phyloP scores from a whole-genome alignment of 2,888 invertebrate species.

The Apomyelois bistriatella region DNA sequence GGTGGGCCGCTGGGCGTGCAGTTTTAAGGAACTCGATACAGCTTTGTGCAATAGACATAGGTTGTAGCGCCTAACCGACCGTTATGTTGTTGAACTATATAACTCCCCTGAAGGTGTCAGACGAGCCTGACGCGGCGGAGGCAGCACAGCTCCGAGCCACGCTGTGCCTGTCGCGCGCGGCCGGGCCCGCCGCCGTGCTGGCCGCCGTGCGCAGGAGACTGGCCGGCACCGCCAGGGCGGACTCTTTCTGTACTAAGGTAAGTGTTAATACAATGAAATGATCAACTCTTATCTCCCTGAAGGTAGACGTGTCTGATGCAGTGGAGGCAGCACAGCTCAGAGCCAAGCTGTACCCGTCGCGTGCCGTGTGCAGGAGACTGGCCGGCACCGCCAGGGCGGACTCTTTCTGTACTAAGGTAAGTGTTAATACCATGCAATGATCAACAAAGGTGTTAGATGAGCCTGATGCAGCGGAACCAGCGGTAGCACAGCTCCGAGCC shows the following conservation, averaged over 20 bases:
- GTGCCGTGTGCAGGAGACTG: constrained; percentile 82
- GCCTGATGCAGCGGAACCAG: constrained; percentile 53
- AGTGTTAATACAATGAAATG: background rate
- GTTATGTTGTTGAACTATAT: too few species aligned
- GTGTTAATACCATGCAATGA: background rate
- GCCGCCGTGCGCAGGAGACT: constrained; percentile 81
- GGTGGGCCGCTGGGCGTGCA: too few species aligned
- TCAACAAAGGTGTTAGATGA: constrained; percentile 48
- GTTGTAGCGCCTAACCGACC: too few species aligned
- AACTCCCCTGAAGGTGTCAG: constrained; percentile 60
- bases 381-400: constrained; percentile 60
- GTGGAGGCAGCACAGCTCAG: constrained; percentile 58
- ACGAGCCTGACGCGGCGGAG: constrained; percentile 52
- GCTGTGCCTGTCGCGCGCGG: constrained; percentile 85
- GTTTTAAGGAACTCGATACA: too few species aligned
- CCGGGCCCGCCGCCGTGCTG: constrained; percentile 85
- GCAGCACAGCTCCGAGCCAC: constrained; percentile 63
- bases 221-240: constrained; percentile 78
- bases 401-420: constrained; percentile 39
- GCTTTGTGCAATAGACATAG: too few species aligned
- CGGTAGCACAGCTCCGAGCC: constrained; percentile 57
- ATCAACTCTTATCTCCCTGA: background rate
- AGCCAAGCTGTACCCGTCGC: constrained; percentile 82
- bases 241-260: constrained; percentile 72
- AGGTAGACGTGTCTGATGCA: constrained; percentile 56